A percentile compares a stretch with the other conserved stretches of the same genome.
phyloP scores from a whole-genome alignment of 2,113 vertebrate genomes.

The Larimichthys polyactis region DNA sequence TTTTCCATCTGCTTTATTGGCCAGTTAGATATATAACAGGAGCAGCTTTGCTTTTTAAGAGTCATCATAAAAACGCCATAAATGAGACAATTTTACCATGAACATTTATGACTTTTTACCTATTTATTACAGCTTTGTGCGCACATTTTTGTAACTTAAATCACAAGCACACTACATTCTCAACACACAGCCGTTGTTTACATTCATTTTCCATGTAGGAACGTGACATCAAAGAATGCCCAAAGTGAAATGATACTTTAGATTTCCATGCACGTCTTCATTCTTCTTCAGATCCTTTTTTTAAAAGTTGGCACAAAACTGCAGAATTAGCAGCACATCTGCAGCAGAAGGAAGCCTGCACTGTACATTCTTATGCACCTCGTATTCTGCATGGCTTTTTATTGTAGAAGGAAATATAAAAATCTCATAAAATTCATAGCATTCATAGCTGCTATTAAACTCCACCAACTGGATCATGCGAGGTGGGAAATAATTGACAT shows the following conservation, averaged over 20 bases:
- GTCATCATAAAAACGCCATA: slow-evolving; percentile 25
- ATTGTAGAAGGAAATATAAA: slow-evolving; percentile 43
- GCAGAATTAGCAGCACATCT: slow-evolving; percentile 34
- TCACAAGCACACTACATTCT: not conserved
- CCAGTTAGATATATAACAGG: slow-evolving; percentile 11
- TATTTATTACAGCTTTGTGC: slow-evolving; percentile 25
- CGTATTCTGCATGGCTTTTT: slow-evolving; percentile 30
- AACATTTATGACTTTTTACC: not conserved
- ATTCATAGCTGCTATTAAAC: slow-evolving; percentile 50
- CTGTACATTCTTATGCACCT: slow-evolving; percentile 28
- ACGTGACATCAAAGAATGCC: slow-evolving; percentile 16
- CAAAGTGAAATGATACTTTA: not conserved
- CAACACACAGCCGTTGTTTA: not conserved
- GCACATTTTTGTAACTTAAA: not conserved
- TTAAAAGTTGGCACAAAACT: slow-evolving; percentile 31
- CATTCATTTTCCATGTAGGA: not conserved
- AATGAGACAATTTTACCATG: slow-evolving; percentile 26
- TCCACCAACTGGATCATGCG: slow-evolving; percentile 45
- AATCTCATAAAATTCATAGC: slow-evolving; percentile 24
- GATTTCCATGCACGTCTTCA: not conserved
- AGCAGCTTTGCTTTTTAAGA: slow-evolving; percentile 50
- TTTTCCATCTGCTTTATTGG: slow-evolving; percentile 39
- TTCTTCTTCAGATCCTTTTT: not conserved
- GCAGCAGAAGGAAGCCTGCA: not conserved
- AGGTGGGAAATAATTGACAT: slow-evolving; percentile 50